Evolutionary conservation across 2,888 invertebrate genomes (phyloP).

Genomic region (Ferdinandea cuprea): DNA sequence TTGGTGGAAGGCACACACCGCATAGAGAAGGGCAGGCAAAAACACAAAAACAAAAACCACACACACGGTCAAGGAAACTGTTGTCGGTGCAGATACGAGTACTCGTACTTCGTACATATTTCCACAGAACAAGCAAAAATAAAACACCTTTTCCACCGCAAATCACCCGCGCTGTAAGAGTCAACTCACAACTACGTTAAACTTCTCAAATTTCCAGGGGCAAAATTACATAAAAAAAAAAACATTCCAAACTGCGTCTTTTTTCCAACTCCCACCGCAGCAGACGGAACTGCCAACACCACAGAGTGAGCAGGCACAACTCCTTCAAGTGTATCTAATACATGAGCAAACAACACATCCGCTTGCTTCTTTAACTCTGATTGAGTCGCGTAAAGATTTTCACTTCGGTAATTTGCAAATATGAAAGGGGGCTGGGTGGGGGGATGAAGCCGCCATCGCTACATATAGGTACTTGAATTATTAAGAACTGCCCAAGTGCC

Average conservation of each 20-base stretch:
- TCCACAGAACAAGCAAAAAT: slow-evolving; percentile 34
- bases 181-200: slow-evolving; percentile 17
- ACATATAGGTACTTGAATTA: slow-evolving; percentile 3
- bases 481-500: slow-evolving; percentile 29
- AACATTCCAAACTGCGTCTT: slow-evolving; percentile 5
- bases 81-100: slow-evolving; percentile 53
- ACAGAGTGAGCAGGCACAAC: slow-evolving; percentile 22
- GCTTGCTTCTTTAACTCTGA: slow-evolving; percentile 28
- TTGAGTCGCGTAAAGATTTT: slow-evolving; percentile 48
- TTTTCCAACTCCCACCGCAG: slow-evolving; percentile 55
- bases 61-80: slow-evolving; percentile 69
- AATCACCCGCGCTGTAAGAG: slow-evolving; percentile 47
- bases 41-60: slow-evolving; percentile 48
- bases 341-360: slow-evolving; percentile 53
- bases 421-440: slow-evolving; percentile 11
- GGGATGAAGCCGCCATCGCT: neutral
- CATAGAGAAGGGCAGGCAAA: slow-evolving; percentile 59
- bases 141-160: slow-evolving; percentile 27
- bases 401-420: slow-evolving; percentile 59
- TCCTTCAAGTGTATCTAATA: slow-evolving; percentile 60
- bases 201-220: slow-evolving; percentile 55
- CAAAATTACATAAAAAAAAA: slow-evolving; percentile 23
- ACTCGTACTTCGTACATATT: too few species aligned
- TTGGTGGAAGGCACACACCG: slow-evolving; percentile 40
- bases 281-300: slow-evolving; percentile 54